Conservation (phyloP, 2,888 invertebrate species). For the Eupithecia pulchellata region DNA sequence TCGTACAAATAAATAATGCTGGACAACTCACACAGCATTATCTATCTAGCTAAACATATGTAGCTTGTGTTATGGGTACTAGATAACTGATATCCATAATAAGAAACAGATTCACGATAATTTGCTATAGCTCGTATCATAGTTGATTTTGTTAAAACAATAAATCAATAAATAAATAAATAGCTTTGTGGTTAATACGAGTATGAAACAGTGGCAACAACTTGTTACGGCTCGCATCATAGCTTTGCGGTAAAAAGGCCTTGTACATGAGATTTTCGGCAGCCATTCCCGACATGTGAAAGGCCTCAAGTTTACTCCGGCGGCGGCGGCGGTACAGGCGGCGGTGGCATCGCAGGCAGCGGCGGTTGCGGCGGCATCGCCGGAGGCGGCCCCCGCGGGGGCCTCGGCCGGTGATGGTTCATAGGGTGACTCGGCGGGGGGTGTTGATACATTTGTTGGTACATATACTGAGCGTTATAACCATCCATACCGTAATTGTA, state of each 20-base stretch:
- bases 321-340: slow-evolving; percentile 87
- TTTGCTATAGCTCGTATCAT: too few species aligned
- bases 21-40: too few species aligned
- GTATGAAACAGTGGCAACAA: too few species aligned
- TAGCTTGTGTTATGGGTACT: too few species aligned
- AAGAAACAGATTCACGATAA: too few species aligned
- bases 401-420: slow-evolving; percentile 37
- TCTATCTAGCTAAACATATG: too few species aligned
- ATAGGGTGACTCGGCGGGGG: slow-evolving; percentile 39
- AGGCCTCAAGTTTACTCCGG: slow-evolving; percentile 60
- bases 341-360: slow-evolving; percentile 87
- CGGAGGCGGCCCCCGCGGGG: slow-evolving; percentile 48
- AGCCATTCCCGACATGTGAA: background rate
- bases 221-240: too few species aligned
- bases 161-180: too few species aligned
- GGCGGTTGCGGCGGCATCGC: slow-evolving; percentile 86
- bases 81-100: too few species aligned
- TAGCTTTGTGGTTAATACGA: too few species aligned
- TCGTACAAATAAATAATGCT: background rate
- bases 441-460: slow-evolving; percentile 66
- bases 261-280: background rate
- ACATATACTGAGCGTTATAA: slow-evolving; percentile 52
- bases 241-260: too few species aligned
- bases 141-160: too few species aligned
- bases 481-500: slow-evolving; percentile 73